Percentiles rank a stretch among this genome's conserved stretches.
These are phyloP conservation scores for Nephila pilipes DNA, from an alignment of 1,140 invertebrate genomes.

Conservation along the genomic window DNA sequence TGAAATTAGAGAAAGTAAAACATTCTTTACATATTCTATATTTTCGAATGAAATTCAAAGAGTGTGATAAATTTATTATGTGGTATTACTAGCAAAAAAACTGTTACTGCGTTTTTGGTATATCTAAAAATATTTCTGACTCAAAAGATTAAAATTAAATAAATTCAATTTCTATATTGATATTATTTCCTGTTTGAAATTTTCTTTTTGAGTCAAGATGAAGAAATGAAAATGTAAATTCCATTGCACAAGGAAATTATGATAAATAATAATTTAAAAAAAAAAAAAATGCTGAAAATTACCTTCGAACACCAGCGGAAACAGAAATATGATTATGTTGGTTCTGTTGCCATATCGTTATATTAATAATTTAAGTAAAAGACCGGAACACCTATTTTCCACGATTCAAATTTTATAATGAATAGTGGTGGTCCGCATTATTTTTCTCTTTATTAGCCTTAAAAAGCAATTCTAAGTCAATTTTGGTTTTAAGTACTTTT, in stretches of 20 bases:
- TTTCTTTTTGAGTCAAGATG: not conserved
- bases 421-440: not conserved
- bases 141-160: too few relatives aligned
- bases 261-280: not conserved
- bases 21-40: too few relatives aligned
- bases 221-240: not conserved
- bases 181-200: not conserved
- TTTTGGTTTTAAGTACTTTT: slow-evolving; percentile 42
- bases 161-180: too few relatives aligned
- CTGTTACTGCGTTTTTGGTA: too few relatives aligned
- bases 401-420: slow-evolving; percentile 75
- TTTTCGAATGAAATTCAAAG: too few relatives aligned
- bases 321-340: slow-evolving; percentile 53
- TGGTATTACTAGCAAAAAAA: too few relatives aligned
- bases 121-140: too few relatives aligned
- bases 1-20: too few relatives aligned
- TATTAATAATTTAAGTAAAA: slow-evolving; percentile 56
- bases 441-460: slow-evolving; percentile 9
- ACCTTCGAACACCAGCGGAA: not conserved
- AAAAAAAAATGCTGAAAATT: not conserved
- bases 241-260: not conserved
- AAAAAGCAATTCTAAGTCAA: slow-evolving; percentile 65
- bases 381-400: slow-evolving; percentile 54
- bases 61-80: too few relatives aligned
- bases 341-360: not conserved